Percentiles rank a stretch among this genome's conserved stretches.
phyloP scores from a whole-genome alignment of 2,888 invertebrate species.

The Pogonocherus hispidulus region DNA sequence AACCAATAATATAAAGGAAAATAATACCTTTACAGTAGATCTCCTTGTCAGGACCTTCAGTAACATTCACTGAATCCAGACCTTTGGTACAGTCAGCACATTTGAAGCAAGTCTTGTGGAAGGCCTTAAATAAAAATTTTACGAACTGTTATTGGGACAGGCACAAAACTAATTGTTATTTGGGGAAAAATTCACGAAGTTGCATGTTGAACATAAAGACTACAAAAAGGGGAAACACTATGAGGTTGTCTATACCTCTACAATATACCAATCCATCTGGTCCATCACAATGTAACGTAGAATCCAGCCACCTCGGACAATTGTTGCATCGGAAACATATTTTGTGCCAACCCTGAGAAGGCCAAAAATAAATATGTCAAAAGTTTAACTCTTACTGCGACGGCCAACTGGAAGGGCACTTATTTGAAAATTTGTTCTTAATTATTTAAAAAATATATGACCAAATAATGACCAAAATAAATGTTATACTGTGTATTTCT shows the following conservation, averaged over 20 bases:
- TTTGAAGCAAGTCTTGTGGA: slow-evolving; percentile 96
- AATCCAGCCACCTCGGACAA: slow-evolving; percentile 89
- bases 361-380: slow-evolving; percentile 14
- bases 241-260: slow-evolving; percentile 76
- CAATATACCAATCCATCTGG: slow-evolving; percentile 94
- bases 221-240: slow-evolving; percentile 32
- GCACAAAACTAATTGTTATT: slow-evolving; percentile 29
- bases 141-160: slow-evolving; percentile 34
- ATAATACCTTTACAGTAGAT: slow-evolving; percentile 96
- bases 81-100: slow-evolving; percentile 89
- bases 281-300: slow-evolving; percentile 92
- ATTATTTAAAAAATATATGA: too few relatives aligned
- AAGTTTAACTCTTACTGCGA: background rate
- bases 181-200: slow-evolving; percentile 29
- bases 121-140: slow-evolving; percentile 74
- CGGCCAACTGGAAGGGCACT: background rate
- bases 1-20: background rate
- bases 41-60: slow-evolving; percentile 95
- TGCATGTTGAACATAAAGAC: slow-evolving; percentile 37
- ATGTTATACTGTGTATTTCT: too few relatives aligned
- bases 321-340: slow-evolving; percentile 90
- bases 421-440: background rate
- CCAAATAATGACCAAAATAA: too few relatives aligned
- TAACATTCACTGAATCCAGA: slow-evolving; percentile 92
- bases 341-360: slow-evolving; percentile 86